These are phyloP conservation scores for Hemibagrus guttatus DNA, from an alignment of 2,797 vertebrate genomes.

Conservation along the genomic window DNA sequence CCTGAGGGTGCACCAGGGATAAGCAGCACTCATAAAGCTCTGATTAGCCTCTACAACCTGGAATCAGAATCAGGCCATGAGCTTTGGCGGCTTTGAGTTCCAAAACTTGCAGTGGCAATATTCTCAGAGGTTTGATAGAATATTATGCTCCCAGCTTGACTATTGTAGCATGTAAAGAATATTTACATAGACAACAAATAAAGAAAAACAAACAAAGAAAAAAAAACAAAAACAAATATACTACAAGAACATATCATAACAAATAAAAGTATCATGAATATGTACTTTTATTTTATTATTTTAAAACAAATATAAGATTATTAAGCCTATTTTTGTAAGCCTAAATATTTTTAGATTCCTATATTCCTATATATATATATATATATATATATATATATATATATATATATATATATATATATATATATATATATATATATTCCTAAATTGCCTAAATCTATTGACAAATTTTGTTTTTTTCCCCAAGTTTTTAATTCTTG, in stretches of 20 bases:
- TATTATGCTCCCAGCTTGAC: background rate
- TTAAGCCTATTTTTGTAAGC: background rate
- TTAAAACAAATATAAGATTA: background rate
- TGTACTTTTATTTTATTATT: background rate
- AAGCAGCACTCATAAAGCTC: constrained; percentile 25
- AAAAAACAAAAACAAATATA: background rate
- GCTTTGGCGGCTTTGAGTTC: background rate
- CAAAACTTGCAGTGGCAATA: background rate
- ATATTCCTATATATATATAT: no score
- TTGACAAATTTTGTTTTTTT: background rate
- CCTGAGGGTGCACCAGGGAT: constrained; percentile 20
- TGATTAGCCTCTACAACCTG: constrained; percentile 33
- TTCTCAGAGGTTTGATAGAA: background rate
- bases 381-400: no score
- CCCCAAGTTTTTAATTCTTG: background rate
- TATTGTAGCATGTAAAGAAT: background rate
- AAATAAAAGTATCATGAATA: background rate
- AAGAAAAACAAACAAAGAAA: background rate
- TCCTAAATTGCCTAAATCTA: background rate
- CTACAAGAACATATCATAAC: background rate
- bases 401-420: no score
- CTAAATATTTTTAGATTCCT: no score
- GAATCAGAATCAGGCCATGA: constrained; percentile 9
- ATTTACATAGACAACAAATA: background rate
- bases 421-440: no score